Percentiles rank a stretch among this genome's conserved stretches.
Conservation (phyloP, 2,888 invertebrate genomes). For the Andrena camellia region DNA sequence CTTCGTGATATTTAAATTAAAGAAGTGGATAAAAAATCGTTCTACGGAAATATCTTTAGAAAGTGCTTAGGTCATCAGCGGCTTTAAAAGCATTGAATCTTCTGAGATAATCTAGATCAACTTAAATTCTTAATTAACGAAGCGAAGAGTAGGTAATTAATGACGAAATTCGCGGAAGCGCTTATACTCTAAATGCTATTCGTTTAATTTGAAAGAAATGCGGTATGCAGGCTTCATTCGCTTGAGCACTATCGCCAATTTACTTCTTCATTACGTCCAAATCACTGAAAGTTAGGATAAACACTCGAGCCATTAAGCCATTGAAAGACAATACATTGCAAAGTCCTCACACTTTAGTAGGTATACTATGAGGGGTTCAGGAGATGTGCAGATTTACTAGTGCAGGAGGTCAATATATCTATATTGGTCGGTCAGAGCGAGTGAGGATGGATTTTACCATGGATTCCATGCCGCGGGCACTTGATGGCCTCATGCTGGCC, state of each 20-base stretch:
- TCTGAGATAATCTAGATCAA: background rate
- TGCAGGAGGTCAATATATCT: too few species aligned
- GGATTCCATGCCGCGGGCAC: too few species aligned
- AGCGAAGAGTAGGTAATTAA: background rate
- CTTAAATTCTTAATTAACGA: conserved; percentile 2
- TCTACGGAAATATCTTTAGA: background rate
- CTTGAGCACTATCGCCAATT: background rate
- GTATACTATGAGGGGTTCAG: background rate
- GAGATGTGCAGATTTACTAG: too few species aligned
- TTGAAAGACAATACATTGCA: background rate
- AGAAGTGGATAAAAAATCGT: background rate
- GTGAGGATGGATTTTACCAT: too few species aligned
- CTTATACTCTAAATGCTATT: background rate
- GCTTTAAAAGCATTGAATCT: background rate
- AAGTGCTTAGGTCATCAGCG: background rate
- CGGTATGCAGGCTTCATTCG: background rate
- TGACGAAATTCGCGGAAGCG: background rate
- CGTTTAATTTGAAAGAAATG: background rate
- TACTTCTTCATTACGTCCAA: conserved; percentile 1
- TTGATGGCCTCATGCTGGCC: too few species aligned
- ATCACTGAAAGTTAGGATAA: background rate
- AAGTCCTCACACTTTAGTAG: background rate
- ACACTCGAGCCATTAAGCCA: background rate
- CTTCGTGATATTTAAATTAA: background rate
- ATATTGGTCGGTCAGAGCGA: too few species aligned